Percentiles rank a stretch among this genome's conserved stretches.
Conservation (phyloP, 1,140 invertebrate genomes). For the Drosophila sulfurigaster region DNA sequence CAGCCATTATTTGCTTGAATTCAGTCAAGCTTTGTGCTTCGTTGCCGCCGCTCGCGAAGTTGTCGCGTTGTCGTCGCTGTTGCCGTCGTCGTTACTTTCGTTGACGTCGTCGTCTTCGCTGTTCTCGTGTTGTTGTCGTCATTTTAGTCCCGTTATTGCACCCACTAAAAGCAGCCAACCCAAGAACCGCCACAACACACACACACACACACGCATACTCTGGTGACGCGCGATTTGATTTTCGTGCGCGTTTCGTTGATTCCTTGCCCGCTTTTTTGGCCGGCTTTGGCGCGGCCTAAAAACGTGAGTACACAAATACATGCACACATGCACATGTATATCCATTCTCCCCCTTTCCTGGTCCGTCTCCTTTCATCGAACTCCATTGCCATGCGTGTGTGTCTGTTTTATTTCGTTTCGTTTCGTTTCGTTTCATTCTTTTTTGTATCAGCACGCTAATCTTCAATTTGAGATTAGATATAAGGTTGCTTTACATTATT, state of each 20-base stretch:
- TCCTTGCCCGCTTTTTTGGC: constrained; percentile 26
- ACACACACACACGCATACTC: neutral
- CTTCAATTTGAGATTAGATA: constrained; percentile 75
- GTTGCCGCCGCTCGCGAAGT: constrained; percentile 77
- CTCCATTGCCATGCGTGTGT: constrained; percentile 12
- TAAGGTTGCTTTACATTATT: constrained; percentile 48
- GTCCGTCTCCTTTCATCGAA: neutral
- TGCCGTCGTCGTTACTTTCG: constrained; percentile 10
- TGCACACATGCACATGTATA: neutral
- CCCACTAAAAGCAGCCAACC: constrained; percentile 27
- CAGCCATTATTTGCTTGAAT: constrained; percentile 69
- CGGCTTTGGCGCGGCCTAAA: constrained; percentile 58
- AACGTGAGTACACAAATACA: constrained; percentile 49
- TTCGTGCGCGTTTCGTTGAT: constrained; percentile 33
- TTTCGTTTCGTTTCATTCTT: too few species aligned
- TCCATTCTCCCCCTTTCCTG: neutral
- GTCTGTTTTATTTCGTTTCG: constrained; percentile 9
- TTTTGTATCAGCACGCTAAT: constrained; percentile 57
- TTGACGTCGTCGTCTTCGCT: constrained; percentile 16
- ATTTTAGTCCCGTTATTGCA: constrained; percentile 51
- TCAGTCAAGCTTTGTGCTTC: constrained; percentile 81
- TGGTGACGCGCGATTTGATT: constrained; percentile 5
- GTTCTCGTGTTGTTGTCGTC: constrained; percentile 11
- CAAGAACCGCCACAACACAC: constrained; percentile 8
- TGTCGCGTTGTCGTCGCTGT: constrained; percentile 47